phyloP scores from a whole-genome alignment of 2,797 vertebrate species.

The Propithecus deckenii region DNA sequence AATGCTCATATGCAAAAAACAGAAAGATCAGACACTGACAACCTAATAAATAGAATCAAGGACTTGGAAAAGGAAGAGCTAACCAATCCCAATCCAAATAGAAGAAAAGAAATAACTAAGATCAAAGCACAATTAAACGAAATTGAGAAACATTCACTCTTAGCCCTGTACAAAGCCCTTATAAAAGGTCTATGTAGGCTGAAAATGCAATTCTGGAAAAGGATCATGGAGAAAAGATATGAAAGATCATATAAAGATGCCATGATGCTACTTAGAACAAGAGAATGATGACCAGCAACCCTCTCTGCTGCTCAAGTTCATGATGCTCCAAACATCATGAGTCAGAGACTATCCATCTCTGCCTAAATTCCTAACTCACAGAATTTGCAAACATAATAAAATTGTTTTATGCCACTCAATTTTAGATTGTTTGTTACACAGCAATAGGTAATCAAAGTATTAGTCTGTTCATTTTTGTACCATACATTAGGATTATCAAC shows the following conservation, averaged over 20 bases:
- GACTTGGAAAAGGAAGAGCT: no score
- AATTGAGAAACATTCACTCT: not conserved
- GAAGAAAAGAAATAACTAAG: no score
- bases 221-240: not conserved
- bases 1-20: no score
- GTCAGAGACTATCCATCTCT: not conserved
- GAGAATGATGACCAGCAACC: not conserved
- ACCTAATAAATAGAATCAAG: no score
- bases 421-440: not conserved
- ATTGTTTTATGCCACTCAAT: not conserved
- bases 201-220: not conserved
- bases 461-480: not conserved
- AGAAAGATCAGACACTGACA: no score
- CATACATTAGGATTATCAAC: not conserved
- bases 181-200: not conserved
- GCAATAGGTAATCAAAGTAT: not conserved
- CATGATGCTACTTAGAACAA: not conserved
- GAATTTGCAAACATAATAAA: not conserved
- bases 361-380: not conserved
- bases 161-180: not conserved
- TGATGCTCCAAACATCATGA: not conserved
- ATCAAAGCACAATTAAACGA: no score
- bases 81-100: no score
- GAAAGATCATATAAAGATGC: not conserved
- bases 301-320: not conserved